These are phyloP conservation scores for Rhagoletis pomonella DNA, from an alignment of 1,140 invertebrate genomes.

Conservation along the genomic window DNA sequence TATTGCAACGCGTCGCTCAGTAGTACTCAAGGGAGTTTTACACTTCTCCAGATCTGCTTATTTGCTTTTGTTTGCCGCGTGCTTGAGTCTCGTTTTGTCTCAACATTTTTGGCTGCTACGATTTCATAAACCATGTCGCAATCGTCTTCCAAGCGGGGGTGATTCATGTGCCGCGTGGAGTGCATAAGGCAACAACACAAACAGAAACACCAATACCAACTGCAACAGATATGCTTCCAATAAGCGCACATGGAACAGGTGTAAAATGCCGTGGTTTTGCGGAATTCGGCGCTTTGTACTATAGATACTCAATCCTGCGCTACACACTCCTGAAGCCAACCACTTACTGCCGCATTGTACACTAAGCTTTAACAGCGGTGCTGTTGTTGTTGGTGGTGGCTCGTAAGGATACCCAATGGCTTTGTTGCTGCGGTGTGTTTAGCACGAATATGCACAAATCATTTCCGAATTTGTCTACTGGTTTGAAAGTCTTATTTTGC, in stretches of 20 bases:
- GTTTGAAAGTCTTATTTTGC: slow-evolving; percentile 22
- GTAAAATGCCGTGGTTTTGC: slow-evolving; percentile 11
- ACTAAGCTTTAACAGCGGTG: no score
- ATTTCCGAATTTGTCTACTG: slow-evolving; percentile 52
- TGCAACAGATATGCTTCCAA: neutral
- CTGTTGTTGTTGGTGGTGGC: neutral
- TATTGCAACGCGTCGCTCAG: neutral
- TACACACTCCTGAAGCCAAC: no score
- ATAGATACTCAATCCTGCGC: neutral
- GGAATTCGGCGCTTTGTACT: neutral
- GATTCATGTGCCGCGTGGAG: slow-evolving; percentile 27
- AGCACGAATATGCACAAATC: slow-evolving; percentile 55
- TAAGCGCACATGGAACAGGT: slow-evolving; percentile 6
- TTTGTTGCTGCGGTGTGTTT: slow-evolving; percentile 39
- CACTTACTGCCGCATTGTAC: no score
- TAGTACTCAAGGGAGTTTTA: slow-evolving; percentile 41
- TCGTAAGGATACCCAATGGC: slow-evolving; percentile 18
- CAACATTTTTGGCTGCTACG: neutral
- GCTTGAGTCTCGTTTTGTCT: neutral
- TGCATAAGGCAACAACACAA: slow-evolving; percentile 8
- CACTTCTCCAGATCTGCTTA: slow-evolving; percentile 24
- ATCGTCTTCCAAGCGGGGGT: slow-evolving; percentile 27
- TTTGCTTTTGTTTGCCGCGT: neutral
- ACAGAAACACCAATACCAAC: neutral
- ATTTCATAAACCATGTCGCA: slow-evolving; percentile 51